Evolutionary conservation across 1,140 invertebrate species (phyloP).

Genomic region (Heliconius hewitsoni): DNA sequence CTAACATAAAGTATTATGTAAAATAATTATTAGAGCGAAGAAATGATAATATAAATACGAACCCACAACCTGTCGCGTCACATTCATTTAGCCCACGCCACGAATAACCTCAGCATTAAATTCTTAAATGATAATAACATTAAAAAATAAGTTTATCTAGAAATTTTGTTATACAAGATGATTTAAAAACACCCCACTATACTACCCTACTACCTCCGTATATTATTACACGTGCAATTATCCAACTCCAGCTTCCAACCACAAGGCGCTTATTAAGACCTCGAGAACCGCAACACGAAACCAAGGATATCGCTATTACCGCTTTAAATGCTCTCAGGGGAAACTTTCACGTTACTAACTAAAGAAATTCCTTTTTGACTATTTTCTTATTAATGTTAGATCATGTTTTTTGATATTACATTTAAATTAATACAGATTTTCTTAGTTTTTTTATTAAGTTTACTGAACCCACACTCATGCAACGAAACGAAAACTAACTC

Average conservation of each 20-base stretch:
- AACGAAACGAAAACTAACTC: no score
- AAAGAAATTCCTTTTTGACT: neutral
- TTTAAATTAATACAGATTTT: no score
- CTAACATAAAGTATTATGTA: no score
- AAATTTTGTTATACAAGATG: neutral
- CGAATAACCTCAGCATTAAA: neutral
- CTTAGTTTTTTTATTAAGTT: no score
- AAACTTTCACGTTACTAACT: neutral
- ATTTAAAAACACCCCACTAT: neutral
- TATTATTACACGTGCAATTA: slow-evolving; percentile 19
- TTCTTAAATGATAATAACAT: neutral
- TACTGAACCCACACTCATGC: no score
- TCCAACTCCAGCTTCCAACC: slow-evolving; percentile 1
- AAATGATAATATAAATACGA: no score
- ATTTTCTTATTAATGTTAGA: neutral
- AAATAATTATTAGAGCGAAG: no score
- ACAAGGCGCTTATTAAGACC: slow-evolving; percentile 24
- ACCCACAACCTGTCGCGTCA: no score
- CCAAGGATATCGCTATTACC: slow-evolving; percentile 10
- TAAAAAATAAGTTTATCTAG: neutral
- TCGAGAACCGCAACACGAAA: slow-evolving; percentile 15
- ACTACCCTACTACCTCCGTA: neutral
- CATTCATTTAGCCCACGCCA: no score
- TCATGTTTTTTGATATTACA: no score
- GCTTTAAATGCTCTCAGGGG: slow-evolving; percentile 8